Evolutionary conservation across 2,797 vertebrate species (phyloP).

Genomic region (Carcharodon carcharias): DNA sequence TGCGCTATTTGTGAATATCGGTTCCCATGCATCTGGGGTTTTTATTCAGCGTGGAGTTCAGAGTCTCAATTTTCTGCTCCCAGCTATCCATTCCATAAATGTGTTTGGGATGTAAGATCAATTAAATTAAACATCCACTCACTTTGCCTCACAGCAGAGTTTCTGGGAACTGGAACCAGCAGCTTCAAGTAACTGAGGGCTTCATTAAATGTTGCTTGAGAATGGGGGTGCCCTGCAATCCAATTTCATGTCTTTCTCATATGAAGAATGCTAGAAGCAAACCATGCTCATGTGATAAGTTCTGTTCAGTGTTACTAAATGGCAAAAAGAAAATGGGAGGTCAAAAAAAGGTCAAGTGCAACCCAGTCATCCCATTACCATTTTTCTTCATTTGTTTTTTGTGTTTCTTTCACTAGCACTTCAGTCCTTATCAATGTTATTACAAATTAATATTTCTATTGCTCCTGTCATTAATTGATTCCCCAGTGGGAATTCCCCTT

Average conservation of each 20-base stretch:
- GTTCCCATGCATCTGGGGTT: background rate
- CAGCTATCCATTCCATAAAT: background rate
- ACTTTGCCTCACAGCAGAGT: background rate
- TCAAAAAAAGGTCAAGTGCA: background rate
- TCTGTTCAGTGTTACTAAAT: background rate
- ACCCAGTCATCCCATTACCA: background rate
- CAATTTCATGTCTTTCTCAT: background rate
- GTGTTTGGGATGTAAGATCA: background rate
- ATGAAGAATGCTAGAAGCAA: background rate
- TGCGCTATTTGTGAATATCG: too few species aligned
- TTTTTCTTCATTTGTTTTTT: background rate
- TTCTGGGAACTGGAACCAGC: background rate
- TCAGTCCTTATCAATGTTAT: background rate
- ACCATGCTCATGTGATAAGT: background rate
- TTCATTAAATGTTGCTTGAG: background rate
- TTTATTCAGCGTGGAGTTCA: background rate
- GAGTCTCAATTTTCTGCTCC: background rate
- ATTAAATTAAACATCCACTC: background rate
- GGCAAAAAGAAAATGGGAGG: background rate
- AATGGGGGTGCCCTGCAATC: background rate
- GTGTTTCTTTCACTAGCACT: background rate
- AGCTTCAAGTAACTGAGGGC: background rate
- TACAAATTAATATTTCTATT: background rate
- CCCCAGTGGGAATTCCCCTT: background rate
- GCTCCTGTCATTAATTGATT: background rate